A percentile compares a stretch with the other conserved stretches of the same genome.
These are phyloP conservation scores for Halichoerus grypus DNA, from an alignment of 2,113 vertebrate genomes.

Conservation along the genomic window DNA sequence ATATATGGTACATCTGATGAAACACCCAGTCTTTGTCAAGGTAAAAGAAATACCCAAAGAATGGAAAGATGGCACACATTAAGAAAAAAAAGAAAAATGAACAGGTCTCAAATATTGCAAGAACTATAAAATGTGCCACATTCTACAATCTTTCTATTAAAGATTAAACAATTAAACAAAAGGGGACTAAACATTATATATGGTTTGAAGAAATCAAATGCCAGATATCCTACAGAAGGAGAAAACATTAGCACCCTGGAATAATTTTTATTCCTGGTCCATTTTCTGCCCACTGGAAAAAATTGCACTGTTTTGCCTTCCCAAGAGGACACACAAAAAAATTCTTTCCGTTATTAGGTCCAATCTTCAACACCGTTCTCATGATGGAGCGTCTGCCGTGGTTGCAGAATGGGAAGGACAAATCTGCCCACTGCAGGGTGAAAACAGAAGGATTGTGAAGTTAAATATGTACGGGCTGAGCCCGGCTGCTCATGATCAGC, in stretches of 20 bases:
- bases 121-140: background rate
- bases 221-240: background rate
- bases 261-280: slow-evolving; percentile 83
- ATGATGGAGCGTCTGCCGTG: slow-evolving; percentile 93
- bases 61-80: background rate
- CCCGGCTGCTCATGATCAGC: background rate
- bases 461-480: background rate
- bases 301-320: slow-evolving; percentile 93
- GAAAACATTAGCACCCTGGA: slow-evolving; percentile 81
- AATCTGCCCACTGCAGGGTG: slow-evolving; percentile 94
- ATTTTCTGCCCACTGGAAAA: slow-evolving; percentile 94
- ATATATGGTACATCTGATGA: background rate
- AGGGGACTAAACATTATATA: background rate
- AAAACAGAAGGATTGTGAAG: slow-evolving; percentile 44
- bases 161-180: background rate
- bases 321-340: slow-evolving; percentile 93
- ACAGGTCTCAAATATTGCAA: background rate
- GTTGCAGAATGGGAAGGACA: slow-evolving; percentile 93
- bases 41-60: background rate
- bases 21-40: background rate
- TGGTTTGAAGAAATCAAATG: slow-evolving; percentile 47
- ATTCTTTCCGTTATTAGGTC: slow-evolving; percentile 94
- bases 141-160: background rate
- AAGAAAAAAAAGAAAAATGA: background rate
- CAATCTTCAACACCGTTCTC: slow-evolving; percentile 95